A percentile compares a stretch with the other conserved stretches of the same genome.
phyloP scores from a whole-genome alignment of 2,888 invertebrate species.

The Clitarchus hookeri region DNA sequence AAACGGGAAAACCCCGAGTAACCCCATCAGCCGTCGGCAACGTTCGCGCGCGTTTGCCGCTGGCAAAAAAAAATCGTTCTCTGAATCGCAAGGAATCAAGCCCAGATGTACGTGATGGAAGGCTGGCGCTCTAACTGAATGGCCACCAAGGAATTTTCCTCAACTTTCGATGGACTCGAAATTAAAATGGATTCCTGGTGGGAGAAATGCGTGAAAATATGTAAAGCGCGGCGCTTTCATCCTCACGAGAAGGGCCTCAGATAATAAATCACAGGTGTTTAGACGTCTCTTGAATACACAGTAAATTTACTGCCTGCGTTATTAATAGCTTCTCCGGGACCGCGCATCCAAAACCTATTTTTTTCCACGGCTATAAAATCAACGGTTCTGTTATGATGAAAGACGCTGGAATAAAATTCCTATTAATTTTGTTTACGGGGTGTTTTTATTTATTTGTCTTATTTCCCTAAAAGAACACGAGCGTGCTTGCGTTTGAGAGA shows the following conservation, averaged over 20 bases:
- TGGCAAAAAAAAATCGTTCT: too few relatives aligned
- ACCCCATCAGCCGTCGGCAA: too few relatives aligned
- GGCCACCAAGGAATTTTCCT: too few relatives aligned
- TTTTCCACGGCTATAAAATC: neutral
- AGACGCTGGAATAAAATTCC: neutral
- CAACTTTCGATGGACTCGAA: neutral
- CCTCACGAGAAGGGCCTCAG: neutral
- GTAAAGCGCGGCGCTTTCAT: neutral
- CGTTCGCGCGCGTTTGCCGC: too few relatives aligned
- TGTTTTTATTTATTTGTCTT: neutral
- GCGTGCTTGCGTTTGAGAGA: neutral
- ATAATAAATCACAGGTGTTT: neutral
- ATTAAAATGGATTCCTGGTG: neutral
- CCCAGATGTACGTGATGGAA: too few relatives aligned
- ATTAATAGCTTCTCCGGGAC: neutral
- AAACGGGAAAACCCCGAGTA: too few relatives aligned
- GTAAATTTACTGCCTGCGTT: neutral
- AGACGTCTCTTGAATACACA: neutral
- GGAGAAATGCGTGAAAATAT: neutral
- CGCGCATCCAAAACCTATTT: neutral
- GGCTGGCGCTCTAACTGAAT: too few relatives aligned
- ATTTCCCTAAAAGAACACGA: neutral
- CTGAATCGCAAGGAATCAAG: too few relatives aligned
- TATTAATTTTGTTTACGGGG: neutral
- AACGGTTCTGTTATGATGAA: neutral